Percentiles rank a stretch among this genome's conserved stretches.
Conservation (phyloP, 2,797 vertebrate genomes). For the Lepidocolaptes lacrymiger region DNA sequence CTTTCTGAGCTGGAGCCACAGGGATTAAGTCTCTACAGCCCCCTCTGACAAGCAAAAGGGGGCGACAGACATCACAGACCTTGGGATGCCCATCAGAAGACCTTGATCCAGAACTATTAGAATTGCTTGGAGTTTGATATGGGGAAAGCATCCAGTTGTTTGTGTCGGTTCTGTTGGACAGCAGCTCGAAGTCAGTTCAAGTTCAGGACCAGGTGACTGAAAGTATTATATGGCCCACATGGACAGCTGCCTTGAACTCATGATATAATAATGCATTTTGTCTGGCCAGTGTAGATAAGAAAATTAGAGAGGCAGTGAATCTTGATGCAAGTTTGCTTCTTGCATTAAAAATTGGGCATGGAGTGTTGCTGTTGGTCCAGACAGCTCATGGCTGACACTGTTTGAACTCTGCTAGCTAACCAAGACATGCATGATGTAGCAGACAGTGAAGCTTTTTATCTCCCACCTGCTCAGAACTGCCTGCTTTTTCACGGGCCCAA, state of each 20-base stretch:
- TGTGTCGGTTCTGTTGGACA: background rate
- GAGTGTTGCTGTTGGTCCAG: background rate
- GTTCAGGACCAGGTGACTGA: background rate
- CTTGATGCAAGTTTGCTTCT: background rate
- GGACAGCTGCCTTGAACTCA: background rate
- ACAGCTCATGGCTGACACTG: background rate
- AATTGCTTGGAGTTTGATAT: background rate
- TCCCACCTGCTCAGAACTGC: background rate
- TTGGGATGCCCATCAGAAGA: background rate
- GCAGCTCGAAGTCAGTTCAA: background rate
- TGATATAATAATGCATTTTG: background rate
- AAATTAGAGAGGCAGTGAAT: background rate
- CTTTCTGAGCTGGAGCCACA: background rate
- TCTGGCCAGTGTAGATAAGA: background rate
- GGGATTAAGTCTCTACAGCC: background rate
- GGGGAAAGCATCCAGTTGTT: background rate
- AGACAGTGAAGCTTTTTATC: background rate
- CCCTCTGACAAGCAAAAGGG: background rate
- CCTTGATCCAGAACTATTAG: background rate
- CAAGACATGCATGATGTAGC: background rate
- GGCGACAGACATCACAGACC: background rate
- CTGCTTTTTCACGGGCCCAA: background rate
- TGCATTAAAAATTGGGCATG: background rate
- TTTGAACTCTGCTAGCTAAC: background rate
- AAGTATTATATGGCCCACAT: background rate